A percentile compares a stretch with the other conserved stretches of the same genome.
These are phyloP conservation scores for Platyscapa corneri DNA, from an alignment of 1,140 invertebrate genomes.

Conservation along the genomic window DNA sequence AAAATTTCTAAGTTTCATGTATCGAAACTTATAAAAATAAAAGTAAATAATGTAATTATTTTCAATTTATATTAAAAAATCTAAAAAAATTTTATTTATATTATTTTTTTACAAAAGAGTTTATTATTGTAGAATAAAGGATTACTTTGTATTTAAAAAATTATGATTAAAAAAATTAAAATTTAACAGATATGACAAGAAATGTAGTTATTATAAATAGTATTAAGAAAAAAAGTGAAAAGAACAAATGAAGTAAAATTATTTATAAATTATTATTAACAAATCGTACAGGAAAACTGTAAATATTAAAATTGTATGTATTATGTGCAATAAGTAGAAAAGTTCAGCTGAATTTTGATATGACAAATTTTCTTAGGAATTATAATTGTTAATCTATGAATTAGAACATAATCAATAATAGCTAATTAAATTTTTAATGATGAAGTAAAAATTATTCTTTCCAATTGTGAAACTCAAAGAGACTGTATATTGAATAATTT, in stretches of 20 bases:
- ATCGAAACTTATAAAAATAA: too few species aligned
- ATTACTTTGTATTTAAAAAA: too few species aligned
- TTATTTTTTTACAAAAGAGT: background rate
- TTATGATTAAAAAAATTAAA: too few species aligned
- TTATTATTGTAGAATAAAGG: background rate
- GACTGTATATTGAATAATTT: slow-evolving; percentile 46
- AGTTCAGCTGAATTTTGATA: background rate
- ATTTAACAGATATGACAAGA: background rate
- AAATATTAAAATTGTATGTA: background rate
- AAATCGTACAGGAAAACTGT: background rate
- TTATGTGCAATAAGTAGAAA: background rate
- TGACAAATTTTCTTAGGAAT: background rate
- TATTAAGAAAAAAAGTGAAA: too few species aligned
- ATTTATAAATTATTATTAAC: background rate
- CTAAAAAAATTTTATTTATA: background rate
- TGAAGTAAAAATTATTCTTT: background rate
- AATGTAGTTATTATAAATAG: too few species aligned
- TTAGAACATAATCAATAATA: background rate
- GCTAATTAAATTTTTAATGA: background rate
- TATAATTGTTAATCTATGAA: background rate
- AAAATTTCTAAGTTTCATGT: too few species aligned
- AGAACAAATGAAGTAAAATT: background rate
- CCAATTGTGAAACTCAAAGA: slow-evolving; percentile 18
- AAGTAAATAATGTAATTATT: too few species aligned
- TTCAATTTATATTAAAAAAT: too few species aligned